Percentiles rank a stretch among this genome's conserved stretches.
Evolutionary conservation across 2,797 vertebrate genomes (phyloP).

Genomic region (Peromyscus aztecus): DNA sequence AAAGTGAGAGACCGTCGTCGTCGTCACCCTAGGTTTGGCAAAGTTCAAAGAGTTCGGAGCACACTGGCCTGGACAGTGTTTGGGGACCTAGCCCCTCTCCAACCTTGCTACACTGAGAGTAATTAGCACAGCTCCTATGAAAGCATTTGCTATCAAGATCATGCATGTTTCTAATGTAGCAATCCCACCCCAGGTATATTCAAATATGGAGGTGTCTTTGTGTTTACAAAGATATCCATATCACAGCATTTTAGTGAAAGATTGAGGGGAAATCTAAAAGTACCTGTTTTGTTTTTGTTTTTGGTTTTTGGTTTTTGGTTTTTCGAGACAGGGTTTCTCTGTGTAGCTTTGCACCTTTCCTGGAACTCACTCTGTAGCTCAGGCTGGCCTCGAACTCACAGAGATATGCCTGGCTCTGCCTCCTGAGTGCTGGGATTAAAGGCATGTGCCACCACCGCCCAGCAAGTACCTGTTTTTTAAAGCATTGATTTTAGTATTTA

Average conservation of each 20-base stretch:
- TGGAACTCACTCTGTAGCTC: too few species aligned
- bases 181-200: neutral
- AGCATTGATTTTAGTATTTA: neutral
- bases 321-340: too few species aligned
- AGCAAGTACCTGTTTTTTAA: neutral
- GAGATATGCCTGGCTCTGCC: too few species aligned
- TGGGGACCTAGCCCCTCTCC: neutral
- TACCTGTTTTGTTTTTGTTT: neutral
- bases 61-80: neutral
- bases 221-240: neutral
- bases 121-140: neutral
- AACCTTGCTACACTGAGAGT: neutral
- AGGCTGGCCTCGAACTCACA: too few species aligned
- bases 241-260: neutral
- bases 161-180: neutral
- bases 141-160: neutral
- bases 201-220: neutral
- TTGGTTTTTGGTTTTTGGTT: too few species aligned
- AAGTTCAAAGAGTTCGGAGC: neutral
- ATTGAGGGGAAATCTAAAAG: neutral
- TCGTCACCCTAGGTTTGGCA: neutral
- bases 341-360: too few species aligned
- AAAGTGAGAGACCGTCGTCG: neutral
- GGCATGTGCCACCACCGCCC: too few species aligned
- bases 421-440: too few species aligned